These are phyloP conservation scores for Equus quagga DNA, from an alignment of 2,113 vertebrate species.

Conservation along the genomic window DNA sequence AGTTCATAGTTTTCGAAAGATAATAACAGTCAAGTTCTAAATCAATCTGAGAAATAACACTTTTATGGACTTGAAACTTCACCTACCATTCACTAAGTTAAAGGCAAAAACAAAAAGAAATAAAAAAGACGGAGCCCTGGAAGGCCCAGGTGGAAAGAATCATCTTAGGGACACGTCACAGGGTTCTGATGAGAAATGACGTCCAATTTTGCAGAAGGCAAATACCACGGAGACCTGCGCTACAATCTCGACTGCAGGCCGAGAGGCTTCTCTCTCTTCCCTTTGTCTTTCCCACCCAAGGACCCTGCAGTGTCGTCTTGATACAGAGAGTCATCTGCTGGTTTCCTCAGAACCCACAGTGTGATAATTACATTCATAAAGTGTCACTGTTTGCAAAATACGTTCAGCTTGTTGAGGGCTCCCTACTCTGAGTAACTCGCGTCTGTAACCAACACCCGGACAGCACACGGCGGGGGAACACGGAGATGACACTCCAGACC, in stretches of 20 bases:
- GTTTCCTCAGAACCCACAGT: not conserved
- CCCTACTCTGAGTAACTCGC: not conserved
- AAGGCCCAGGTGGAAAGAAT: not conserved
- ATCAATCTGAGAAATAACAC: not conserved
- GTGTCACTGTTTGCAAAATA: not conserved
- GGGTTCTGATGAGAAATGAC: not conserved
- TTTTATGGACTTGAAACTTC: not conserved
- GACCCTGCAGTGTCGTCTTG: not conserved
- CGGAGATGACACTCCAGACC: not conserved
- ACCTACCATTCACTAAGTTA: conserved; percentile 20
- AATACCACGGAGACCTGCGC: not conserved
- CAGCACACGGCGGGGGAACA: not conserved
- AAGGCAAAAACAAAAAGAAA: not conserved
- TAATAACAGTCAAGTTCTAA: not conserved
- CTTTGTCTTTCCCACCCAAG: not conserved
- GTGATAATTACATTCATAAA: not conserved
- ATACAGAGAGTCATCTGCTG: not conserved
- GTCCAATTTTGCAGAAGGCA: not conserved
- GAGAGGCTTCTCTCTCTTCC: not conserved
- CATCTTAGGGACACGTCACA: not conserved
- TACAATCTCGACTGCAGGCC: not conserved
- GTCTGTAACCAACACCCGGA: not conserved
- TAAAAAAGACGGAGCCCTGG: not conserved
- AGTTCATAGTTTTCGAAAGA: not conserved
- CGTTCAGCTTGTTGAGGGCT: not conserved